These are phyloP conservation scores for Aricia artaxerxes DNA, from an alignment of 2,888 invertebrate species.

Conservation along the genomic window DNA sequence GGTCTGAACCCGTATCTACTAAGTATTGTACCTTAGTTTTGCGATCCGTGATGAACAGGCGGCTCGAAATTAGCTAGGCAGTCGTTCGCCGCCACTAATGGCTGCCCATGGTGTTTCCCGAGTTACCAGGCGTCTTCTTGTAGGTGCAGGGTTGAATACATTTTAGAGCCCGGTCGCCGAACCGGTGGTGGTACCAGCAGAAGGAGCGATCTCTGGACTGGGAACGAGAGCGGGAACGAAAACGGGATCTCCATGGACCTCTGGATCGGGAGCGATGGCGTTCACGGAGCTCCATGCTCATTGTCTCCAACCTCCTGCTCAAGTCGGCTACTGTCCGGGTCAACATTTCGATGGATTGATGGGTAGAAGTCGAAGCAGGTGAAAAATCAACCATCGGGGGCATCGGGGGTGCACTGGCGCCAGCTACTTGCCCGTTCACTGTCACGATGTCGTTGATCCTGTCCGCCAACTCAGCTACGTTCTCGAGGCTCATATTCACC, in stretches of 20 bases:
- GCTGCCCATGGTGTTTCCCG: constrained; percentile 9
- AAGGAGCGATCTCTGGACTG: background rate
- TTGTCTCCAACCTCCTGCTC: background rate
- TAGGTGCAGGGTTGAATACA: background rate
- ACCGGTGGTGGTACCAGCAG: background rate
- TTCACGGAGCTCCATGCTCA: background rate
- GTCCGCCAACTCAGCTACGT: too few relatives aligned
- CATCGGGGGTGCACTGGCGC: too few relatives aligned
- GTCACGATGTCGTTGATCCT: too few relatives aligned
- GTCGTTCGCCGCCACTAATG: constrained; percentile 23
- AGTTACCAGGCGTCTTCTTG: background rate
- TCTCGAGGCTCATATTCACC: too few relatives aligned
- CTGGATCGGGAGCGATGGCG: background rate
- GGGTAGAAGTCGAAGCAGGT: too few relatives aligned
- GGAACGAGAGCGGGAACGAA: background rate
- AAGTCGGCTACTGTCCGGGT: background rate
- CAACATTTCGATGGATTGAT: background rate
- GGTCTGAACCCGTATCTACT: constrained; percentile 36
- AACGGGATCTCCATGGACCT: background rate
- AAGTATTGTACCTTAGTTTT: constrained; percentile 35
- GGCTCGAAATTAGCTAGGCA: constrained; percentile 31
- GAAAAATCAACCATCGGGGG: too few relatives aligned
- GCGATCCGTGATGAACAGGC: constrained; percentile 38
- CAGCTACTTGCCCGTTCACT: too few relatives aligned
- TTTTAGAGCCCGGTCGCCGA: background rate